phyloP scores from a whole-genome alignment of 2,113 vertebrate species.

The Embiotoca jacksoni region DNA sequence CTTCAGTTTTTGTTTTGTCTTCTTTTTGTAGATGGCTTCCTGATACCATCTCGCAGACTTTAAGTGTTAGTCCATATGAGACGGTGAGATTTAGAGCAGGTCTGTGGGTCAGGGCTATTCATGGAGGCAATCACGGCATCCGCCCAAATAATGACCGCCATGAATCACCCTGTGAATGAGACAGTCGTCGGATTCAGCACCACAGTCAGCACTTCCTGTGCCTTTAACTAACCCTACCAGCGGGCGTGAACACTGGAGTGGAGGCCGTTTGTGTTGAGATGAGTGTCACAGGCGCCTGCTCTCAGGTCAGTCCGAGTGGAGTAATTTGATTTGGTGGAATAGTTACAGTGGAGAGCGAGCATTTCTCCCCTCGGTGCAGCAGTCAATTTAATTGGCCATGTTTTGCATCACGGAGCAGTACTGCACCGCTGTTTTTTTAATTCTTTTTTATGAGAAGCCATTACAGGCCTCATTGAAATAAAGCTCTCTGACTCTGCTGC shows the following conservation, averaged over 20 bases:
- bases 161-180: conserved; percentile 52
- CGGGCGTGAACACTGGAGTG: conserved; percentile 30
- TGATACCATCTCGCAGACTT: conserved; percentile 32
- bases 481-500: conserved; percentile 29
- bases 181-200: conserved; percentile 26
- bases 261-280: conserved; percentile 41
- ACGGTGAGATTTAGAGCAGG: conserved; percentile 34
- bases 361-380: conserved; percentile 26
- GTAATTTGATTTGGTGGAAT: conserved; percentile 59
- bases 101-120: conserved; percentile 24
- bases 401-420: conserved; percentile 60
- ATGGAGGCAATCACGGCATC: conserved; percentile 25
- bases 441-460: conserved; percentile 24
- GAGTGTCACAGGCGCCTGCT: conserved; percentile 45
- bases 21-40: conserved; percentile 4
- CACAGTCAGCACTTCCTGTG: conserved; percentile 49
- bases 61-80: conserved; percentile 17
- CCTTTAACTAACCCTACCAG: conserved; percentile 46
- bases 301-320: conserved; percentile 40
- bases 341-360: conserved; percentile 46
- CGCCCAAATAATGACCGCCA: conserved; percentile 35
- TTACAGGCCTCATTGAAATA: conserved; percentile 39
- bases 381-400: conserved; percentile 58
- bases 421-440: conserved; percentile 16
- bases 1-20: conserved; percentile 11